Evolutionary conservation across 1,140 invertebrate genomes (phyloP), one percentile per base, ranked within the genome.

Genomic region (Pogonomyrmex californicus): DNA sequence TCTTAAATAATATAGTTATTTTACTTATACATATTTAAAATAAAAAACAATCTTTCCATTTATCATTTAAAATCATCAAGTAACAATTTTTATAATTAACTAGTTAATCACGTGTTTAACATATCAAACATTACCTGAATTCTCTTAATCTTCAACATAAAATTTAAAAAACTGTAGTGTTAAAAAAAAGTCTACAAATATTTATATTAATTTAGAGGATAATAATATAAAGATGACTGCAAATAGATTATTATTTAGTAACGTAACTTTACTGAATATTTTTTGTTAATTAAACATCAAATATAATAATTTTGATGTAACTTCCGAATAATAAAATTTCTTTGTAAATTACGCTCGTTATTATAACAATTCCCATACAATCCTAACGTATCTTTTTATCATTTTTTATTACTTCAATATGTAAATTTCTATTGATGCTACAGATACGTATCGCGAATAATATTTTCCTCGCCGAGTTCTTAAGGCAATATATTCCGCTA

Each of bases 401-500:
- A 30, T 6, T 63, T 36, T 77, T 63, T 63, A 78, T 36, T 47
- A 47, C 0, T 5, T 44, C 30, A 62, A 38, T 6, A 41, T 54
- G 49, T 68, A 68, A n/a, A 70, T 81, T 41, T 56, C 65, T 12
- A 70, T 41, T 78, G 33, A 30, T 66, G 41, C 3, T 36, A 30
- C 5, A 44, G 47, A 81, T 79, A 10, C 9, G 14, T 14, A 66
- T 44, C 47, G 5, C 23, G 17, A 0, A 88, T 65, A 79, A 88
- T 58, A 79, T 63, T 89, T 86, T 75, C 73, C 44, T 62, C 56
- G 66, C 12, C 54, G 10, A 36, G 44, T 56, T 41, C 76, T 71
- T 87, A 88, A 58, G 17, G 17, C 7, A 73, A 47, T 76, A 75
- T 78, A 88, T 90, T 85, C 86, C 81, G 68, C 49, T 78, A 68